Evolutionary conservation across 2,888 invertebrate species (phyloP), one percentile per base, ranked within the genome.

Genomic region (Peribatodes rhomboidaria): DNA sequence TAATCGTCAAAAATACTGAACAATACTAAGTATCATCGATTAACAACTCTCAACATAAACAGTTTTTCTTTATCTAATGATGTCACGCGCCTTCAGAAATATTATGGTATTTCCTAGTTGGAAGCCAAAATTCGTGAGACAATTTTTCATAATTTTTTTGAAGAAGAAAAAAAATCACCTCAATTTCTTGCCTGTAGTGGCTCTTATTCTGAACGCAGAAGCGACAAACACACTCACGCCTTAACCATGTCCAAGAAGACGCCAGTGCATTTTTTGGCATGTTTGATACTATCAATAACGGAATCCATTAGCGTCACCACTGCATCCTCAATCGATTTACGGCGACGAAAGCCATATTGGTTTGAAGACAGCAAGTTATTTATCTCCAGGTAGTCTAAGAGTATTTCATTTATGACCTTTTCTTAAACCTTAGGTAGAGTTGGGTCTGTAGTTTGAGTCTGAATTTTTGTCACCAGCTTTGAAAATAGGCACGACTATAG

Each of bases 371-470:
- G 8, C 13, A 54, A 0, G 11, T 42, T 16, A 16, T 54, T 18
- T 4, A 14, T 54, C 16, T 55, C 55, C 2, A 55, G 18, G 7
- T 20, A 55, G 20, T 16, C 20, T 6, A 56, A 18, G 10, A 56
- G 55, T 11, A 44, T 33, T 11, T 44, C 33, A 9, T 56, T 56
- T 10, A 56, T 35, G n/a, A 56, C 37, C 22, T 56, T 56, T 37
- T 56, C 46, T 9, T 46, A 56, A 8, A 56, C 46, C 9, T 56
- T 56, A 22, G 56, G 46, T 20, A 56, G n/a, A n/a, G 46, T 46
- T 11, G 56, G 56, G 56, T 1, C 46, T 44, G 14, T 55, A 55
- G 14, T 44, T 55, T 1, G 42, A 22, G 0, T 31, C 7, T 9
- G 35, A 35, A 9, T 3, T 7, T 35, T 35, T 35, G 11, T 35